phyloP scores from a whole-genome alignment of 2,888 invertebrate species.

The Autographa pulchrina region DNA sequence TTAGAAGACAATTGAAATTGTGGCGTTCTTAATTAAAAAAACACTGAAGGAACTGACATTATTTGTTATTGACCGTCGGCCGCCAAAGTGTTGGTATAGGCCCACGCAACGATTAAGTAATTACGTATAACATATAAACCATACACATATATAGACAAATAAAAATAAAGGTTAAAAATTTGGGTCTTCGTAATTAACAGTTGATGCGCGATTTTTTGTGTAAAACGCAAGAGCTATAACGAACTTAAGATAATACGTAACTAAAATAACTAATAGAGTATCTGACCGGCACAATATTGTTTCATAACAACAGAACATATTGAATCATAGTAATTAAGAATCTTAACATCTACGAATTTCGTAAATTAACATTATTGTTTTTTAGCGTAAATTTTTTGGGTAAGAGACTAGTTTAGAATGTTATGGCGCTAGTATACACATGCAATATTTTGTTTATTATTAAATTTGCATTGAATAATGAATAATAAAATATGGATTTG shows the following conservation, averaged over 20 bases:
- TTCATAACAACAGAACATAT: constrained; percentile 45
- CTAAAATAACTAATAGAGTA: constrained; percentile 44
- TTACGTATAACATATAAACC: constrained; percentile 27
- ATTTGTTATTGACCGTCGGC: constrained; percentile 58
- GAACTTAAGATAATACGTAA: constrained; percentile 40
- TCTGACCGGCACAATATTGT: constrained; percentile 29
- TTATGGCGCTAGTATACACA: neutral
- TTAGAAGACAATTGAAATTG: constrained; percentile 66
- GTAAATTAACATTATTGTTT: neutral
- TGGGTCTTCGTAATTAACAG: constrained; percentile 34
- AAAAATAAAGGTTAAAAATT: constrained; percentile 44
- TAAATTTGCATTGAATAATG: neutral
- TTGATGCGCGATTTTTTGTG: constrained; percentile 19
- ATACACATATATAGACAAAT: constrained; percentile 23
- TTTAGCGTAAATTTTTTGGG: neutral
- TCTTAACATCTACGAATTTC: constrained; percentile 13
- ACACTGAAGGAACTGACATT: constrained; percentile 60
- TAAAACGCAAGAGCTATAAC: constrained; percentile 34
- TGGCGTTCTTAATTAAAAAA: constrained; percentile 73
- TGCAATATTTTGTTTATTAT: neutral
- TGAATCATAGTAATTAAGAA: constrained; percentile 55
- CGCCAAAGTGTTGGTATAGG: constrained; percentile 35
- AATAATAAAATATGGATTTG: neutral
- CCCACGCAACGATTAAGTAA: constrained; percentile 67
- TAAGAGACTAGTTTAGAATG: neutral